Base-by-base conservation (phyloP, 1,140 invertebrate genomes). In the Temnothorax curvispinosus region DNA sequence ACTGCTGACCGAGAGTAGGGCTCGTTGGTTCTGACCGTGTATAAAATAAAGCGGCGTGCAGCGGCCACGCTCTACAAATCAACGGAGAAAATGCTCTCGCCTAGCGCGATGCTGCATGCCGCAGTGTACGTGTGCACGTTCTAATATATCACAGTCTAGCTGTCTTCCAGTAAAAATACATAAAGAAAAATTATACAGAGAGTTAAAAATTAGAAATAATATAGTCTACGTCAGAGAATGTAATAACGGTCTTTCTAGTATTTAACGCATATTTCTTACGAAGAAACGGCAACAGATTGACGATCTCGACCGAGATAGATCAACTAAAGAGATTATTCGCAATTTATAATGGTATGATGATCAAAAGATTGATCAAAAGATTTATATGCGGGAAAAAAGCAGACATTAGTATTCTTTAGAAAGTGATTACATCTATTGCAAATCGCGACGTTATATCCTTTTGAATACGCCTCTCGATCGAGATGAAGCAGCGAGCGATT, bases 11-110 rank as follows among this genome's bases (percentile, higher is more conserved):
- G n/a, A 21, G 60, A 80, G 75, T 60, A 74, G 41, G 18, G 77
- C 41, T 75, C 60, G 60, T 50, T 64, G 41, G 50, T 52, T 84
- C 69, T 80, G 87, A 92, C 88, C 91, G 86, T 82, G 85, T 88
- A 92, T 93, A 88, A 93, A 93, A 91, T 91, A 87, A 85, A 84
- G 69, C 80, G 32, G 54, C 15, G 13, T 85, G 50, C 60, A 18
- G 88, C 89, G 89, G 91, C 80, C 44, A 93, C 92, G 93, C 91
- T 93, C 93, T 94, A 92, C 76, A 94, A 93, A 93, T 91, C 85
- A 90, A 78, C 78, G 64, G 88, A 90, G 89, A 90, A 93, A 91
- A 85, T 89, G 78, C 67, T 78, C 82, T 41, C 82, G 58, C 38
- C 32, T 74, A 74, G 58, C 74, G 50, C 60, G 82, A 85, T 78